Conservation (phyloP, 2,888 invertebrate species). For the Tricholauxania praeusta region DNA sequence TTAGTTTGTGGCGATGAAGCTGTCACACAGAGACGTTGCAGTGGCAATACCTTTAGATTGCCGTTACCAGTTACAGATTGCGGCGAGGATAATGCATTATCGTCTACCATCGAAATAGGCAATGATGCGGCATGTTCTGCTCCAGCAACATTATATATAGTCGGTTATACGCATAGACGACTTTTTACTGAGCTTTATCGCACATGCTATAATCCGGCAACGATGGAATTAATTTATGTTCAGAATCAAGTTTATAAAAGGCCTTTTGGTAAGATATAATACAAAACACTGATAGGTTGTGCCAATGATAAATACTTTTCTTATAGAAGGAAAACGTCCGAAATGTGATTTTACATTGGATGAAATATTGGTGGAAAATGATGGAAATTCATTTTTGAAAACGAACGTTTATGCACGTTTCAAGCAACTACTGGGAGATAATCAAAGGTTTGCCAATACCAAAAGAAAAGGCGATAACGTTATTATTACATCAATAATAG, state of each 20-base stretch:
- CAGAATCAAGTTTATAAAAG: background rate
- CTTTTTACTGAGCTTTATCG: slow-evolving; percentile 13
- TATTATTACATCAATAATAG: slow-evolving; percentile 49
- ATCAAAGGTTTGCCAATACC: slow-evolving; percentile 41
- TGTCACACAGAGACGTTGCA: too few relatives aligned
- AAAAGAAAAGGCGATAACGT: background rate
- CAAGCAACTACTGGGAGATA: slow-evolving; percentile 39
- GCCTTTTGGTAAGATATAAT: slow-evolving; percentile 3
- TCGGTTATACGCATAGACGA: background rate
- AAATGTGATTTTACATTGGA: slow-evolving; percentile 33
- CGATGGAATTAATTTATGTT: slow-evolving; percentile 8
- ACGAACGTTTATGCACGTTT: slow-evolving; percentile 47
- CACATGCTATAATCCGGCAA: slow-evolving; percentile 1
- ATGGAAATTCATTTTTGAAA: slow-evolving; percentile 47
- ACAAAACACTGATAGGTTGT: slow-evolving; percentile 8
- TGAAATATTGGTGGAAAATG: slow-evolving; percentile 46
- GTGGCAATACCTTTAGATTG: too few relatives aligned
- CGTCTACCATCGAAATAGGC: background rate
- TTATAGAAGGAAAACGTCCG: too few relatives aligned
- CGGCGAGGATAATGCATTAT: background rate
- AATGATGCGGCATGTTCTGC: background rate
- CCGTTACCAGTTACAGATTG: background rate
- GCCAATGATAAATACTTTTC: too few relatives aligned
- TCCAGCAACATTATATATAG: background rate
- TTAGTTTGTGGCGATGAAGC: too few relatives aligned